Base-by-base conservation (phyloP, 2,888 invertebrate genomes). In the Carabus problematicus region DNA sequence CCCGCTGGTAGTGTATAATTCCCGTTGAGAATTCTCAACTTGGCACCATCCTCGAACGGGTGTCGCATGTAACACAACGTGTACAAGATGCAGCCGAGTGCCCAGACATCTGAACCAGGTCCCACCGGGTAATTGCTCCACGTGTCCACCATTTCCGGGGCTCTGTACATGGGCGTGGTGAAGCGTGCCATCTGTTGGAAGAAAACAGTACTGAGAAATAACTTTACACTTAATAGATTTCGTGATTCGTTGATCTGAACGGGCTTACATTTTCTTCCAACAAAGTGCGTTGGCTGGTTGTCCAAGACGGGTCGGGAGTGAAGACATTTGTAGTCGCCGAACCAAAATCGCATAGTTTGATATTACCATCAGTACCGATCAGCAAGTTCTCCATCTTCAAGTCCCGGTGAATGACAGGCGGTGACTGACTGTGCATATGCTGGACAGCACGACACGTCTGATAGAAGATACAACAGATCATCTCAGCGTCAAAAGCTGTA, bases 331-430 rank as follows among this genome's bases (percentile, higher is more conserved):
- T 91, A 11, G 97, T 96, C 1, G 97, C 92, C 73, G 97, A 97
- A 29, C 98, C 98, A 84, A 98, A 98, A 85, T 98, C 98, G 84
- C 98, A 99, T 72, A 98, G 84, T 82, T 98, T 98, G 58, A 98
- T 89, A 76, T 85, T 85, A 77, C 95, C 95, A 82, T 94, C 91
- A 76, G 86, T 86, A 72, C 94, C 92, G 75, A 98, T 87, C 72
- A 99, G 84, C 77, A 98, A 89, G 83, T 98, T 98, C 85, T 98
- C 98, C 73, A 94, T 87, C 86, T 98, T 98, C 76, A 98, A 89
- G 85, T 98, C 98, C 77, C 98, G 87, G 83, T 98, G 98, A 56
- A 93, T 91, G 71, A 98, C 91, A n/a, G 97, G 92, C 47, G 95
- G 94, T 55, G 86, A 86, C 82, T 95, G 95, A 47, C 87, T 87